Evolutionary conservation across 2,797 vertebrate species (phyloP).

Genomic region (Gallinago stenura): DNA sequence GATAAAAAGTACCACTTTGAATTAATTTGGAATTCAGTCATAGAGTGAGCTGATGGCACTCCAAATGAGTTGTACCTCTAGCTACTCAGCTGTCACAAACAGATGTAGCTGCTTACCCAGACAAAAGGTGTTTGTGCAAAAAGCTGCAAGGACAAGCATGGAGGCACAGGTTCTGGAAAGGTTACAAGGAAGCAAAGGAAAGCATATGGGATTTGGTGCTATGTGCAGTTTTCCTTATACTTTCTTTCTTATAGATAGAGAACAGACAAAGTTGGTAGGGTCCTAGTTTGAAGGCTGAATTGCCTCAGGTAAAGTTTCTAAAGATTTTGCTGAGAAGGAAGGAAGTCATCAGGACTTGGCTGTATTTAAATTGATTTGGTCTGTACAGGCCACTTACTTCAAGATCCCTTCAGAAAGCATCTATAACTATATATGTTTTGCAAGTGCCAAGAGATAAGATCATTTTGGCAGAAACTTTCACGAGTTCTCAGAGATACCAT

Average conservation of each 20-base stretch:
- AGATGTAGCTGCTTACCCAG: constrained; percentile 43
- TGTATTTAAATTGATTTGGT: constrained; percentile 58
- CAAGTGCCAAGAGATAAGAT: constrained; percentile 75
- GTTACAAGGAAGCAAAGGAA: constrained; percentile 36
- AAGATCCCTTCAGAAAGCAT: constrained; percentile 65
- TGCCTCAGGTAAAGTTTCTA: background rate
- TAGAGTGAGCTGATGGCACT: background rate
- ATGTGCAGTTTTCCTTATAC: constrained; percentile 39
- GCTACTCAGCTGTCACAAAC: constrained; percentile 4
- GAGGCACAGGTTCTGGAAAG: constrained; percentile 40
- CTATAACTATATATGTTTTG: constrained; percentile 61
- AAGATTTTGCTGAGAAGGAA: background rate
- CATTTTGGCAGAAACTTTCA: constrained; percentile 74
- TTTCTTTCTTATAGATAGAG: constrained; percentile 39
- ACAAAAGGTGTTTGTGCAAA: constrained; percentile 43
- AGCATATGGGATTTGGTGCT: background rate
- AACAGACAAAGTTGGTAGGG: background rate
- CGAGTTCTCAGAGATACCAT: constrained; percentile 75
- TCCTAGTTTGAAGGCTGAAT: background rate
- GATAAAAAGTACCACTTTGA: background rate
- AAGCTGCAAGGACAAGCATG: constrained; percentile 38
- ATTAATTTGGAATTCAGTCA: background rate
- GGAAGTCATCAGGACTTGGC: background rate
- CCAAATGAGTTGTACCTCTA: background rate
- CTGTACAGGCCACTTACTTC: constrained; percentile 2